A percentile compares a stretch with the other conserved stretches of the same genome.
phyloP scores from a whole-genome alignment of 2,888 invertebrate species.

The Eupithecia centaureata region DNA sequence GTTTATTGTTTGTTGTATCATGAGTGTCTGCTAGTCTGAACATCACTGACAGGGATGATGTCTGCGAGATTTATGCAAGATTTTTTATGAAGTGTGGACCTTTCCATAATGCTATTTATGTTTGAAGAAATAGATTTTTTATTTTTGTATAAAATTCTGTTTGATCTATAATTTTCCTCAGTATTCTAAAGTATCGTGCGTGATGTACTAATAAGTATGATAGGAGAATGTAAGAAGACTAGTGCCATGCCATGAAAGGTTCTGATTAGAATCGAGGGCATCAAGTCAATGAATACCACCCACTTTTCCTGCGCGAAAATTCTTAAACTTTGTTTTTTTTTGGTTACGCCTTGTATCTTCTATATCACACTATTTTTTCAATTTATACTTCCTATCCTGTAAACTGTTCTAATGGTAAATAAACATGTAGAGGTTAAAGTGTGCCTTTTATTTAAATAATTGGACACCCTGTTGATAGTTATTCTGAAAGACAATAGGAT shows the following conservation, averaged over 20 bases:
- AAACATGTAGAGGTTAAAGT: conserved; percentile 70
- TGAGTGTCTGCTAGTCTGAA: conserved; percentile 82
- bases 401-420: conserved; percentile 78
- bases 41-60: conserved; percentile 83
- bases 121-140: conserved; percentile 43
- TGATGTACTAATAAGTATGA: conserved; percentile 75
- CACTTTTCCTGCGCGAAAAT: conserved; percentile 81
- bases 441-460: conserved; percentile 36
- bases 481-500: no score
- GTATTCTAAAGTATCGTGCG: conserved; percentile 55
- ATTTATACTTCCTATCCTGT: conserved; percentile 66
- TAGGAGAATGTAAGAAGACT: conserved; percentile 82
- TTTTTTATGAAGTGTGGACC: conserved; percentile 66
- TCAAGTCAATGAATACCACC: conserved; percentile 82
- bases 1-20: conserved; percentile 46
- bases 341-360: conserved; percentile 68
- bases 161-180: conserved; percentile 54
- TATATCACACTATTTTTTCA: conserved; percentile 65
- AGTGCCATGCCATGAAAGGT: conserved; percentile 84
- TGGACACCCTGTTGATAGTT: not conserved
- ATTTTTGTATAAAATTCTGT: conserved; percentile 45
- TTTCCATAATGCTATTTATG: conserved; percentile 47
- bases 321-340: conserved; percentile 64
- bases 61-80: conserved; percentile 83
- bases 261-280: conserved; percentile 83